These are phyloP conservation scores for Ciconia stormi DNA, from an alignment of 2,113 vertebrate genomes.

Conservation along the genomic window DNA sequence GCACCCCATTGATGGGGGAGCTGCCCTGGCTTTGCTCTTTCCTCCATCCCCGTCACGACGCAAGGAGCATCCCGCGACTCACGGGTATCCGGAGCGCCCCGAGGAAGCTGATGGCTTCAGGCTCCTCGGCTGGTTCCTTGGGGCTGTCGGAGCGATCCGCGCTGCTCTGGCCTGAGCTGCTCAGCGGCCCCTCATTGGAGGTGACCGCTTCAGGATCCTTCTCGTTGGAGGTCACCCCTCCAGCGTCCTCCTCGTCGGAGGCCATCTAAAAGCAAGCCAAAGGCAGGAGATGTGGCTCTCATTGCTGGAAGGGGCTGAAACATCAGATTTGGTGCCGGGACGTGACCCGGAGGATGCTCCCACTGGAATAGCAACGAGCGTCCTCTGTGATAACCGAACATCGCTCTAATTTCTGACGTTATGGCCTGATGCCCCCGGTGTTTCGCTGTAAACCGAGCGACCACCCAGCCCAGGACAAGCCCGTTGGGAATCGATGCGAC, in stretches of 20 bases:
- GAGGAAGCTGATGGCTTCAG: conserved; percentile 88
- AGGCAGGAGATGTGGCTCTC: neutral
- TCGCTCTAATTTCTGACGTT: neutral
- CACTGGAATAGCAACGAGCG: accelerated
- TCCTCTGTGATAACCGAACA: neutral
- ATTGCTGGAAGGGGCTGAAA: neutral
- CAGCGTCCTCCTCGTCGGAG: conserved; percentile 58
- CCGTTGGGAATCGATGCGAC: accelerated
- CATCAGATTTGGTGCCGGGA: accelerated
- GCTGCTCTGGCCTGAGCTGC: neutral
- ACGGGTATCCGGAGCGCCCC: conserved; percentile 92
- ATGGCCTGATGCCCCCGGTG: neutral
- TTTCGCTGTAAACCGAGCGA: neutral
- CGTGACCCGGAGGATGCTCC: neutral
- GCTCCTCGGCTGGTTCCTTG: conserved; percentile 56
- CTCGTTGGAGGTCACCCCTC: conserved; percentile 33
- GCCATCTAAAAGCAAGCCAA: neutral
- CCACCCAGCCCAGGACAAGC: neutral
- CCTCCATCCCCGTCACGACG: accelerated
- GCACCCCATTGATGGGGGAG: neutral
- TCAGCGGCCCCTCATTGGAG: conserved; percentile 48
- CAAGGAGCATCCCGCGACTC: conserved; percentile 38
- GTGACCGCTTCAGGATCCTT: conserved; percentile 49
- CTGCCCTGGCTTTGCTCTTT: neutral
- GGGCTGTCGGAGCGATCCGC: neutral